Evolutionary conservation across 35 echinoderm and acorn worm genomes (phyloP).

Genomic region (Heliocidaris erythrogramma): DNA sequence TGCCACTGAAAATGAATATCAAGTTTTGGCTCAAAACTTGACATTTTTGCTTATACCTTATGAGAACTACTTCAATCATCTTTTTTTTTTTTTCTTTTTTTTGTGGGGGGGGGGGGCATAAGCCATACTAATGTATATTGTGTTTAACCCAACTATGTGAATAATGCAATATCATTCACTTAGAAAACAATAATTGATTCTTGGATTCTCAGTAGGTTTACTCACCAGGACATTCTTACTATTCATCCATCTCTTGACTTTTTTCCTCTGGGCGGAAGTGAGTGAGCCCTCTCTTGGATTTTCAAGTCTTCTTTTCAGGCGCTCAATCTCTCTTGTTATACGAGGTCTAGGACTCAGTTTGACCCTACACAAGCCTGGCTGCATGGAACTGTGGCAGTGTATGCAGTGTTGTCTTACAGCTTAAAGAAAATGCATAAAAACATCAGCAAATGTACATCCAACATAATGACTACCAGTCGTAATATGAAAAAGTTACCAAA

Average conservation of each 20-base stretch:
- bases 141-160: too few species aligned
- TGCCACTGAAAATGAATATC: too few species aligned
- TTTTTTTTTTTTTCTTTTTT: too few species aligned
- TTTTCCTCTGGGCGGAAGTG: background rate
- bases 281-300: background rate
- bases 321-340: constrained; percentile 6
- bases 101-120: too few species aligned
- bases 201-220: background rate
- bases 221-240: constrained; percentile 22
- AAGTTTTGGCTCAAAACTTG: too few species aligned
- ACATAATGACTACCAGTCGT: too few species aligned
- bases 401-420: background rate
- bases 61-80: too few species aligned
- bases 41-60: too few species aligned
- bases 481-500: too few species aligned
- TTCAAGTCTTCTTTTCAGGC: background rate
- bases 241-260: constrained; percentile 30
- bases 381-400: background rate
- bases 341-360: background rate
- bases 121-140: too few species aligned
- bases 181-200: background rate
- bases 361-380: background rate
- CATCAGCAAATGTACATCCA: background rate
- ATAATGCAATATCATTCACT: too few species aligned
- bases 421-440: background rate